Evolutionary conservation across 2,888 invertebrate species (phyloP), one percentile per base, ranked within the genome.

Genomic region (Pseudococcus jackbeardsleyi): DNA sequence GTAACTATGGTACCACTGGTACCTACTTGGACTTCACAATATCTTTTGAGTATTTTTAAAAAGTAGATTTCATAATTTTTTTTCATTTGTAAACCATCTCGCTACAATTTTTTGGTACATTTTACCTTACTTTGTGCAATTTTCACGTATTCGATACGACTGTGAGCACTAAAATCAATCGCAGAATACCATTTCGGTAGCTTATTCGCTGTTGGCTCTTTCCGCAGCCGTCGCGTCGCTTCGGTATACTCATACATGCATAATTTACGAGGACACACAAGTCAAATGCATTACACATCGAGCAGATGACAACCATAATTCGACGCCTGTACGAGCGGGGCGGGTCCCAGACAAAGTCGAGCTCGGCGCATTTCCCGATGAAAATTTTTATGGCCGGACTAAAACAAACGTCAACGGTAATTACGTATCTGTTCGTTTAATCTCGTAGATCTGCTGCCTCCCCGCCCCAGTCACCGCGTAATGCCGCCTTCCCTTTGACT

Each of bases 251-350:
- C 59, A 22, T 22, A 11, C 64, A 4, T 64, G 64, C 22, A 64
- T 64, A 64, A 64, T 64, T 64, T 64, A 64, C 64, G 22, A 64
- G 64, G 19, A 33, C 26, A 33, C 64, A 22, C 1, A 64, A 64
- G 64, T 64, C 64, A 12, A 64, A 64, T 64, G 64, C 64, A 64
- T 64, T 22, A 64, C 64, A 64, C 64, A 64, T 64, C 64, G 64
- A 64, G 22, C 64, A 8, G 22, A 64, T 22, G 64, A 22, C 64
- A 59, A 19, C 59, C 7, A 19, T 59, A 22, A 9, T 22, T 19
- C 8, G 19, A 19, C 9, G 64, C 22, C 50, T 0, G 50, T n/a
- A n/a, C n/a, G 15, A 0, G 59, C 17, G n/a, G 9, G 0, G 22
- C 2, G 11, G 64, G n/a, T 0, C 17, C 3, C 3, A 0, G 50